A percentile compares a stretch with the other conserved stretches of the same genome.
Evolutionary conservation across 1,140 invertebrate genomes (phyloP).

Genomic region (Aphis gossypii): DNA sequence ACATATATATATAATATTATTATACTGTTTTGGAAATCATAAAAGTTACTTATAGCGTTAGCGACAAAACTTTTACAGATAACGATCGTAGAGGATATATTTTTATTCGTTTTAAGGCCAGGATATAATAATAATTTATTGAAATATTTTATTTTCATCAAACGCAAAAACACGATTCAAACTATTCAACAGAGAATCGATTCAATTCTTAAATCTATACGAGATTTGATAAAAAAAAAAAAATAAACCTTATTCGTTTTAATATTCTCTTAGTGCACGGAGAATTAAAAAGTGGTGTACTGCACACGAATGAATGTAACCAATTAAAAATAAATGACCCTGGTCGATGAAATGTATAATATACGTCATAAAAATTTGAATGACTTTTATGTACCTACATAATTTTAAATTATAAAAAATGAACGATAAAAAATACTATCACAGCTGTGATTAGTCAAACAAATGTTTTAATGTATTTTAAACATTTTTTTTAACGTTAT

Average conservation of each 20-base stretch:
- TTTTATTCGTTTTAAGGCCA: not conserved
- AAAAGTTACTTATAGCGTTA: not conserved
- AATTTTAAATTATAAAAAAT: not conserved
- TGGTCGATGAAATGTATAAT: too few relatives aligned
- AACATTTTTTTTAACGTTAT: not conserved
- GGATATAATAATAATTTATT: not conserved
- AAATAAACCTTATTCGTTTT: not conserved
- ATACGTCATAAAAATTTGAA: not conserved
- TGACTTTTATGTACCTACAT: not conserved
- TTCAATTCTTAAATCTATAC: not conserved
- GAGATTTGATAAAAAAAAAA: not conserved
- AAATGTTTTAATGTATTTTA: not conserved
- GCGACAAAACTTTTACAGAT: conserved; percentile 37
- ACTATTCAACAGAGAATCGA: not conserved
- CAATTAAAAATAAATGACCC: not conserved
- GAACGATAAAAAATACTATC: not conserved
- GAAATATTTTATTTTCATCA: not conserved
- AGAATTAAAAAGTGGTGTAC: not conserved
- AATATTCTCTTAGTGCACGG: not conserved
- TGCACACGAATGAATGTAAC: not conserved
- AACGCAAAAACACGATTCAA: not conserved
- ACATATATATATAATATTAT: not conserved
- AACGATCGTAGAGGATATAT: not conserved
- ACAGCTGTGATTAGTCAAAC: not conserved
- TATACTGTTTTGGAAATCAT: not conserved